A percentile compares a stretch with the other conserved stretches of the same genome.
Conservation (phyloP, 2,113 vertebrate genomes). For the Gracilinanus agilis region DNA sequence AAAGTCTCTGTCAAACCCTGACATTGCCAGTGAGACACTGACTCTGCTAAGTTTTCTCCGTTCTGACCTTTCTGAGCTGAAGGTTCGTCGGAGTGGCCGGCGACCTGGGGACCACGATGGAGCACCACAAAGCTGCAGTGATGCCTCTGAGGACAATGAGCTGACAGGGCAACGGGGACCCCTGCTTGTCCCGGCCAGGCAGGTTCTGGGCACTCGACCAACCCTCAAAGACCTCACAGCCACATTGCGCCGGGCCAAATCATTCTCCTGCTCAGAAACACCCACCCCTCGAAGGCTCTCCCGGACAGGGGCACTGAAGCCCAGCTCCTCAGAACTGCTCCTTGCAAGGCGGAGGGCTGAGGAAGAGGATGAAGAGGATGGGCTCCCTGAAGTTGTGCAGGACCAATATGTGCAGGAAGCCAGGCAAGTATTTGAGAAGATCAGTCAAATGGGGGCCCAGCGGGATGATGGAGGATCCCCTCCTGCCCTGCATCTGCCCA, state of each 20-base stretch:
- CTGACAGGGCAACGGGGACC: constrained; percentile 54
- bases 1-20: constrained; percentile 96
- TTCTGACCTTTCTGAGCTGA: constrained; percentile 93
- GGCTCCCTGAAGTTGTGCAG: constrained; percentile 87
- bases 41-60: constrained; percentile 94
- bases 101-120: constrained; percentile 62
- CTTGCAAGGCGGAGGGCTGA: constrained; percentile 84
- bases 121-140: constrained; percentile 39
- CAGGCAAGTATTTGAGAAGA: constrained; percentile 96
- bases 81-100: constrained; percentile 85
- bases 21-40: constrained; percentile 94
- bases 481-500: background rate
- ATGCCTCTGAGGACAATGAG: constrained; percentile 53
- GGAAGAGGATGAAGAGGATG: constrained; percentile 83
- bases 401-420: constrained; percentile 96
- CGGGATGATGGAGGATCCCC: constrained; percentile 83
- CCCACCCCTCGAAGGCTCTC: constrained; percentile 76
- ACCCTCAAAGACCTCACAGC: constrained; percentile 97
- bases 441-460: constrained; percentile 93
- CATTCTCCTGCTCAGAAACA: constrained; percentile 96
- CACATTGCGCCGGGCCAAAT: constrained; percentile 95
- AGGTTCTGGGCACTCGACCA: constrained; percentile 84
- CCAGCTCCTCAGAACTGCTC: constrained; percentile 93
- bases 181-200: constrained; percentile 71
- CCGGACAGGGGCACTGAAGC: constrained; percentile 85